Conservation (phyloP, 2,113 vertebrate species). For the Campylomormyrus tamandua region DNA sequence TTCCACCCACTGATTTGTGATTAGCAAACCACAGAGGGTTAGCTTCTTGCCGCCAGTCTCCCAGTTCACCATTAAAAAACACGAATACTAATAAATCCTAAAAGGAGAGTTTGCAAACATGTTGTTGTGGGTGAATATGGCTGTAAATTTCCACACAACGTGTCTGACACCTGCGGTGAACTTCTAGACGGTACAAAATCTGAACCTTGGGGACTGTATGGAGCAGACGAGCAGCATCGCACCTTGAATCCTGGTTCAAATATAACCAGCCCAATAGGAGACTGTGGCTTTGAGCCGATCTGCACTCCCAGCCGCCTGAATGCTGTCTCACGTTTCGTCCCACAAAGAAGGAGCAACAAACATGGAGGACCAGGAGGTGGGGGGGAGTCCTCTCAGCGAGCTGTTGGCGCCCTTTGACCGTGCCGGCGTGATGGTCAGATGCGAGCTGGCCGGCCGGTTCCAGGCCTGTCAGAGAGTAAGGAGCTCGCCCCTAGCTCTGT, state of each 20-base stretch:
- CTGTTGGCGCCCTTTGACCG: not conserved
- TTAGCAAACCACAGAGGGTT: not conserved
- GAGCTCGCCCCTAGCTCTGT: conserved; percentile 8
- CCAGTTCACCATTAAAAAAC: not conserved
- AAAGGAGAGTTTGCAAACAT: not conserved
- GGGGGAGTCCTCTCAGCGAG: not conserved
- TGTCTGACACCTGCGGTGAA: not conserved
- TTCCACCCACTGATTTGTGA: not conserved
- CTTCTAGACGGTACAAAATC: not conserved
- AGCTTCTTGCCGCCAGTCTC: not conserved
- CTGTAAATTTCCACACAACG: not conserved
- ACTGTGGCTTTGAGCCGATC: not conserved
- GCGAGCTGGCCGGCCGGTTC: not conserved
- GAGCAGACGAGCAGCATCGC: not conserved
- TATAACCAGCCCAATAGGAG: not conserved
- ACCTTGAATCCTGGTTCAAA: not conserved
- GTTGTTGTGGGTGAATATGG: not conserved
- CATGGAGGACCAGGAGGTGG: not conserved
- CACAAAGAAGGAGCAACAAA: not conserved
- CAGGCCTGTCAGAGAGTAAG: not conserved
- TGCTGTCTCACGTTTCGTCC: not conserved
- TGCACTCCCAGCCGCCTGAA: not conserved
- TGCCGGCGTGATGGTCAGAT: not conserved
- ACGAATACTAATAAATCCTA: not conserved
- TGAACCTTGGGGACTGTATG: not conserved